Conservation (phyloP, 2,797 vertebrate species). For the Lagorchestes hirsutus region DNA sequence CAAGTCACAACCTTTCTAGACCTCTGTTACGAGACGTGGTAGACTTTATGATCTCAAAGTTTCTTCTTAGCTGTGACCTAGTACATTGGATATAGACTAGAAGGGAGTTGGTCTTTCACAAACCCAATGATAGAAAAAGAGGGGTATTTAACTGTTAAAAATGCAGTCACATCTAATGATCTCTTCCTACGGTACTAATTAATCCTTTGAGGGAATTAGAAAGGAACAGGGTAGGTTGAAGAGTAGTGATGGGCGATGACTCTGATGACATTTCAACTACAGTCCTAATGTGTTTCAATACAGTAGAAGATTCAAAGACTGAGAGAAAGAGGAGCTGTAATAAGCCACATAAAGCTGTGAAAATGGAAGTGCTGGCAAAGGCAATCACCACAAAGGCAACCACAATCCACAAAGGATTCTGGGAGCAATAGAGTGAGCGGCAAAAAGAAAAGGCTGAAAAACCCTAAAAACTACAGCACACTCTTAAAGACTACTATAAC, state of each 20-base stretch:
- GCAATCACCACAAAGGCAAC: neutral
- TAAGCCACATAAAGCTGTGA: neutral
- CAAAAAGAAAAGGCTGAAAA: neutral
- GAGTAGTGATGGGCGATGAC: neutral
- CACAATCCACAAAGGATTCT: neutral
- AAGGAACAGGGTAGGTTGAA: neutral
- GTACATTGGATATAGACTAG: neutral
- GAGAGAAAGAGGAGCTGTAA: neutral
- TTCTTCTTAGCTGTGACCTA: neutral
- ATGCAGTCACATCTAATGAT: neutral
- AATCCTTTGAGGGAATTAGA: neutral
- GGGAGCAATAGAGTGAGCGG: neutral
- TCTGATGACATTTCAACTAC: neutral
- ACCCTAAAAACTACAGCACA: neutral
- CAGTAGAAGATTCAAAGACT: neutral
- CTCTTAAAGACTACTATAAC: neutral
- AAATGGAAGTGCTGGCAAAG: neutral
- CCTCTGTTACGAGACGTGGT: neutral
- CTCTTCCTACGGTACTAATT: neutral
- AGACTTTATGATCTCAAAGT: neutral
- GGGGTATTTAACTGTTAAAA: neutral
- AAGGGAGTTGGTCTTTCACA: neutral
- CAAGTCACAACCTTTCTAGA: neutral
- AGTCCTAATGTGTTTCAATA: neutral
- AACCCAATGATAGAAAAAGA: neutral